Evolutionary conservation across 92 coral and sea anemone genomes (phyloP).

Genomic region (Epizoanthus scotinus): DNA sequence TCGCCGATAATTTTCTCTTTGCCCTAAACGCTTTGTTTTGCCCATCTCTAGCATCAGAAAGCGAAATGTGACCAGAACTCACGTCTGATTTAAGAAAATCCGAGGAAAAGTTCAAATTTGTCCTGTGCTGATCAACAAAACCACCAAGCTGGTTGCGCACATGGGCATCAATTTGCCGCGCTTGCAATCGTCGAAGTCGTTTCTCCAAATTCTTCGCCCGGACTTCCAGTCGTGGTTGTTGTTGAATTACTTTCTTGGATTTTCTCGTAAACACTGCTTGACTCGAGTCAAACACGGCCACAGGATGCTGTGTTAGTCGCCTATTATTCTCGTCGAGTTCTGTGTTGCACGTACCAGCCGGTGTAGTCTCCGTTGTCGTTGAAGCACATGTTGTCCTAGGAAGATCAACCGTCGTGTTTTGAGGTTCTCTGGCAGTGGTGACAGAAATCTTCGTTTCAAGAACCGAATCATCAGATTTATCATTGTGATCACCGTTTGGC

Average conservation of each 20-base stretch:
- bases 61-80: conserved; percentile 37
- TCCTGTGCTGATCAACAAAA: conserved; percentile 63
- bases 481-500: conserved; percentile 93
- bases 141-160: conserved; percentile 93
- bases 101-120: conserved; percentile 42
- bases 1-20: conserved; percentile 30
- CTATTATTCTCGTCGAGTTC: conserved; percentile 73
- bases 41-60: conserved; percentile 45
- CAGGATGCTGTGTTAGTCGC: conserved; percentile 84
- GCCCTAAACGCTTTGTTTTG: conserved; percentile 17
- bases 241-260: conserved; percentile 69
- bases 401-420: conserved; percentile 78
- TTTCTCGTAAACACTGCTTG: conserved; percentile 74
- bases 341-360: conserved; percentile 91
- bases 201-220: conserved; percentile 93
- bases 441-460: conserved; percentile 55
- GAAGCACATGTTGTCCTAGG: conserved; percentile 94
- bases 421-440: conserved; percentile 59
- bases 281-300: conserved; percentile 71
- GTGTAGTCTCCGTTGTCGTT: conserved; percentile 80
- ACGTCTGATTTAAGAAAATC: conserved; percentile 43
- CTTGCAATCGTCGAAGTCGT: conserved; percentile 98
- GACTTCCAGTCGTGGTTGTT: conserved; percentile 78
- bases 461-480: conserved; percentile 58
- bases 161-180: conserved; percentile 99